phyloP scores from a whole-genome alignment of 1,140 invertebrate genomes.

The Holotrichia oblita region DNA sequence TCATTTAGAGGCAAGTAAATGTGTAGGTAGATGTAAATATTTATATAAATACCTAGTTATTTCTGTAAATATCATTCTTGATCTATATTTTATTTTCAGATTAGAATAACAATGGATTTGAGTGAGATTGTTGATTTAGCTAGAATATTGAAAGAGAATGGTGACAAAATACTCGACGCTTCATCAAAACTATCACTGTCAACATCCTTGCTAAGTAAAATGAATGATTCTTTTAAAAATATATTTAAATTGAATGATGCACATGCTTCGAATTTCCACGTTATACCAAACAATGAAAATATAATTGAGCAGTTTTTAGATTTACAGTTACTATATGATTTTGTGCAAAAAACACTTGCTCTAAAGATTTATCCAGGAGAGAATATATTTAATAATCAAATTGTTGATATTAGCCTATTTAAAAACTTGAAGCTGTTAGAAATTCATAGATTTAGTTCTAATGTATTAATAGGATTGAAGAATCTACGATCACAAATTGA shows the following conservation, averaged over 20 bases:
- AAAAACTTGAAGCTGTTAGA: constrained; percentile 68
- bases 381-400: constrained; percentile 47
- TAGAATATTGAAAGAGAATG: constrained; percentile 44
- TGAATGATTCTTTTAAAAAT: constrained; percentile 44
- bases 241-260: constrained; percentile 33
- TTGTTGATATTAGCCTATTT: constrained; percentile 68
- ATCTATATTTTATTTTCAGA: constrained; percentile 31
- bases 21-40: neutral
- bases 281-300: constrained; percentile 34
- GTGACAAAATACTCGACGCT: constrained; percentile 45
- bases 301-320: constrained; percentile 56
- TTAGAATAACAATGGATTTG: constrained; percentile 40
- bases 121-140: constrained; percentile 42
- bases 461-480: constrained; percentile 66
- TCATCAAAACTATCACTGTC: constrained; percentile 47
- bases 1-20: neutral
- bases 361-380: constrained; percentile 65
- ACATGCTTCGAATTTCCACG: constrained; percentile 27
- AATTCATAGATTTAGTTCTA: constrained; percentile 67
- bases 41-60: neutral
- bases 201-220: constrained; percentile 43
- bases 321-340: constrained; percentile 70
- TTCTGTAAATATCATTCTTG: neutral
- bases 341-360: constrained; percentile 68
- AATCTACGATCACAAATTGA: constrained; percentile 66